Evolutionary conservation across 2,113 vertebrate species (phyloP), one percentile per base, ranked within the genome.

Genomic region (Bufo bufo): DNA sequence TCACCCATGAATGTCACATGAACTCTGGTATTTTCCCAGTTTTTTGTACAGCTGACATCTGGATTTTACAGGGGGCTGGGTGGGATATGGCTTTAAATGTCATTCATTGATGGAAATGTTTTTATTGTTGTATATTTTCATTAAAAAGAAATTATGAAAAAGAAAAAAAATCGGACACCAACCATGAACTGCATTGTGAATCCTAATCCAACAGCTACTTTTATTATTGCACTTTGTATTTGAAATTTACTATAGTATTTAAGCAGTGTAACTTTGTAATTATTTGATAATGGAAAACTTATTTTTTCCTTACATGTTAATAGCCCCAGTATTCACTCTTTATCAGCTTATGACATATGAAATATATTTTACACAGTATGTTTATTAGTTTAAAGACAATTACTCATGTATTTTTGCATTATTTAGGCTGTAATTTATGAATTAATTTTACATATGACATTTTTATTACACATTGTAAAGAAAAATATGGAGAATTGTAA

Each of bases 351-450:
- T 23, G 49, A 78, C 50, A 23, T 52, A 77, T 23, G 49, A 54
- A 78, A 78, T 52, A 77, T 77, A 77, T 49, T 77, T 54, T 77
- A 14, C 50, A 23, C 77, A 78, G 77, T 16, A 78, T 7, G 49
- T 78, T 78, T 56, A 54, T 78, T 78, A 56, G 50, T 78, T 52
- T 78, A 19, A 23, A 78, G 77, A 78, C 50, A 78, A 54, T 78
- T 78, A 78, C 50, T 78, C 77, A 23, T 78, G 77, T 56, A 54
- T 78, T 78, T 78, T 6, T 78, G 77, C 77, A 78, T 78, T 78
- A 78, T 78, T 52, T 78, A 78, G n/a, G 19, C 77, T 78, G 77
- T 78, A 56, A 54, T 78, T 78, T 78, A 78, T 78, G 17, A 78
- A 54, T 78, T 54, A 50, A 78, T 56, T 78, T 78, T 78, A 56